Evolutionary conservation across 2,113 vertebrate genomes (phyloP).

Genomic region (Urocynchramus pylzowi): DNA sequence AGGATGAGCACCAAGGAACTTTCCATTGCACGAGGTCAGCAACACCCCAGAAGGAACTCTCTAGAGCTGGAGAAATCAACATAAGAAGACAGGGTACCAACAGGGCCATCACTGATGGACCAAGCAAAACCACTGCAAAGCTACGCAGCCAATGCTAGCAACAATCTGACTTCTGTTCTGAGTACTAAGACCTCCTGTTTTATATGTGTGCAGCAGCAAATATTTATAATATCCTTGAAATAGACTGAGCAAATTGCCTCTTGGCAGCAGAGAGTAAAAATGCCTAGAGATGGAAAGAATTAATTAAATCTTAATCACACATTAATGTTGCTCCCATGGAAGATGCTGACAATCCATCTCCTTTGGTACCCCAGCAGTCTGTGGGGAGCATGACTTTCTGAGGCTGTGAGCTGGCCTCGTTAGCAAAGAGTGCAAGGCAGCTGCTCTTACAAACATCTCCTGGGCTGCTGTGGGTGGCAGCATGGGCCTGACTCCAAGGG

Average conservation of each 20-base stretch:
- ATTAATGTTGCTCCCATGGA: background rate
- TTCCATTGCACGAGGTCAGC: background rate
- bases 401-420: background rate
- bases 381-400: background rate
- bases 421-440: background rate
- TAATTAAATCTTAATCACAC: constrained; percentile 7
- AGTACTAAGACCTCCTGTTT: constrained; percentile 33
- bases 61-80: background rate
- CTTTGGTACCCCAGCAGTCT: background rate
- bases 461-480: background rate
- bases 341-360: background rate
- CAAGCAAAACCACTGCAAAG: background rate
- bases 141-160: background rate
- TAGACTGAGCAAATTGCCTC: constrained; percentile 17
- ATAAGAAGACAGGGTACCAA: background rate
- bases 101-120: background rate
- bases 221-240: constrained; percentile 54
- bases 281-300: constrained; percentile 1
- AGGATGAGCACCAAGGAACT: background rate
- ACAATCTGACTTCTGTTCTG: constrained; percentile 25
- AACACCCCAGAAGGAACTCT: background rate
- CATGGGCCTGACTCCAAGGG: background rate
- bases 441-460: background rate
- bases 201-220: constrained; percentile 17
- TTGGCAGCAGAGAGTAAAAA: constrained; percentile 24